Evolutionary conservation across 2,797 vertebrate species (phyloP), one percentile per base, ranked within the genome.

Genomic region (Acomys russatus): DNA sequence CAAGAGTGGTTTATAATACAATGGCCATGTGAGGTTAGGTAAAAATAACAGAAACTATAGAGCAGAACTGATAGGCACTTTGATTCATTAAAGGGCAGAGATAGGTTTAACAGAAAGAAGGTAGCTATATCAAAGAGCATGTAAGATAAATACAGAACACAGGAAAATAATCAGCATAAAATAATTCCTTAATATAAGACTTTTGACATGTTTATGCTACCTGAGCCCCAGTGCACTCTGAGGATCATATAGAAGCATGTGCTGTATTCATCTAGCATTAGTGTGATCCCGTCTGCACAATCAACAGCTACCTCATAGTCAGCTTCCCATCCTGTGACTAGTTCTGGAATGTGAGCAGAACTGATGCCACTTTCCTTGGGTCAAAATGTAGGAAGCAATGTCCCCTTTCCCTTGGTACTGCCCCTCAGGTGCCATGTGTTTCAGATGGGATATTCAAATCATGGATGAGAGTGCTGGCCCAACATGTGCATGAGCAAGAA

Each of bases 1-100:
- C 7, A 85, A 85, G 73, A 92, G 73, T 95, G 49, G 12, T 92
- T 91, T 95, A 44, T 71, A 96, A 22, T 14, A 94, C 59, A 82
- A 90, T 22, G 59, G 44, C 33, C 82, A 14, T 90, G 35, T 87
- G 33, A 74, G 9, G 33, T 91, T 92, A 25, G 35, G 22, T 74
- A 93, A 79, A 85, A 91, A 92, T 97, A 61, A 88, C 30, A 88
- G 90, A 63, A 90, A 49, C 54, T 68, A 12, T 59, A 49, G 44
- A 70, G 54, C 73, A 94, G 91, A 73, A 51, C 15, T 95, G 44
- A 44, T 44, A 44, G 44, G n/a, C 6, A 84, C 83, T 92, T 85
- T 90, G 44, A 11, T 77, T 94, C 93, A 63, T 38, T 79, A 15
- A 93, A 79, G 12, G 14, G 9, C 85, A 87, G 63, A 71, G 63